phyloP scores from a whole-genome alignment of 2,113 vertebrate species.

The Alethe diademata region DNA sequence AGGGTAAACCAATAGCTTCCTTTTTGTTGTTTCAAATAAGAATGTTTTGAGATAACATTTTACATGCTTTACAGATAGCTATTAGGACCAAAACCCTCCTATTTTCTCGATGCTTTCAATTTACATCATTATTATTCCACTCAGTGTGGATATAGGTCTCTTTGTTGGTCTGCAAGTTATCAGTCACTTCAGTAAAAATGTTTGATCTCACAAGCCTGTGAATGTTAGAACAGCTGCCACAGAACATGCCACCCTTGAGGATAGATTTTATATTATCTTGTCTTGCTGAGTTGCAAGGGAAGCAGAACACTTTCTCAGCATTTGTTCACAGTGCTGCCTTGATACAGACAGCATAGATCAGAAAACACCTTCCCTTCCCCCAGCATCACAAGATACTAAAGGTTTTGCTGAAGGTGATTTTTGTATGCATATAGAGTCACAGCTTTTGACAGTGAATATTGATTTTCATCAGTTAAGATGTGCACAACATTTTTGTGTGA shows the following conservation, averaged over 20 bases:
- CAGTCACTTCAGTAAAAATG: background rate
- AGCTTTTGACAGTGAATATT: background rate
- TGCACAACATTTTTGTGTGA: background rate
- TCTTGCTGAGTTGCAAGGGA: background rate
- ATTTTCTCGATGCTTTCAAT: background rate
- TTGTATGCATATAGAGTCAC: background rate
- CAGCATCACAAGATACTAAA: background rate
- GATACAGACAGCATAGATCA: background rate
- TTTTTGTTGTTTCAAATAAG: background rate
- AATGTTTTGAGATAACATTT: background rate
- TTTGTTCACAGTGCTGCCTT: background rate
- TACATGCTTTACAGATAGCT: background rate
- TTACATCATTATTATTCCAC: background rate
- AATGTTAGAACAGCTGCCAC: background rate
- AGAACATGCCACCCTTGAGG: background rate
- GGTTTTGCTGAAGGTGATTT: background rate
- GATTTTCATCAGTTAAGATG: background rate
- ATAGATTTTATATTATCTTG: background rate
- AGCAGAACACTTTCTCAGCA: background rate
- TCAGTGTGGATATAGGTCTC: background rate
- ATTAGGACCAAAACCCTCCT: background rate
- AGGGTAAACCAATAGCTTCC: background rate
- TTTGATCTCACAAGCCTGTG: background rate
- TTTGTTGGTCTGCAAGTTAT: background rate
- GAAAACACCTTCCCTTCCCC: background rate